Evolutionary conservation across 2,797 vertebrate species (phyloP), one percentile per base, ranked within the genome.

Genomic region (Gouania willdenowi): DNA sequence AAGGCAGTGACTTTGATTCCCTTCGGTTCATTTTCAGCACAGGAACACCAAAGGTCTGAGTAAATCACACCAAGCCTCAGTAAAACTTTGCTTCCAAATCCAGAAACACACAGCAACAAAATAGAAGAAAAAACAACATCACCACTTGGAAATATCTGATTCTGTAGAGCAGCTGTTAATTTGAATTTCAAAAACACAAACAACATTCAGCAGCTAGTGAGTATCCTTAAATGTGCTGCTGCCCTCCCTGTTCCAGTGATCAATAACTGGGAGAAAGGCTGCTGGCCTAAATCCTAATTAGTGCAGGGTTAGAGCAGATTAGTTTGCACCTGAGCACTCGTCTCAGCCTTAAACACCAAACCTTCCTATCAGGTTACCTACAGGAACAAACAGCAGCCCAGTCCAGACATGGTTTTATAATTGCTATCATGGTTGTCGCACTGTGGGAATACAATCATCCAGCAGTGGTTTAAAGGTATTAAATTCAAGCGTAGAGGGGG

Each of bases 221-320:
- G n/a, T n/a, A n/a, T n/a, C n/a, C n/a, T n/a, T n/a, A n/a, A n/a
- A n/a, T n/a, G n/a, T n/a, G n/a, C n/a, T n/a, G n/a, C n/a, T n/a
- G n/a, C n/a, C n/a, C n/a, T n/a, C n/a, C n/a, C n/a, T n/a, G n/a
- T n/a, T n/a, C n/a, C n/a, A 14, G 13, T 52, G 54, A 78, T 86
- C 77, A 67, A 83, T 83, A 77, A 66, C 50, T 47, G 27, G 42
- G 49, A 55, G 64, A 77, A 72, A 79, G 66, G 67, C 62, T 1
- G 7, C 67, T 50, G 42, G 71, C 65, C 70, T 71, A 64, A 71
- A 83, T 82, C 60, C 72, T 81, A 81, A 83, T 86, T 80, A 83
- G 71, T 49, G 46, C 41, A 49, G 64, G 34, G 68, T 71, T 70
- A 71, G 76, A 75, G 59, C 62, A 79, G 73, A 81, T 83, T 79